Evolutionary conservation across 2,113 vertebrate genomes (phyloP).

Genomic region (Rhodinocichla rosea): DNA sequence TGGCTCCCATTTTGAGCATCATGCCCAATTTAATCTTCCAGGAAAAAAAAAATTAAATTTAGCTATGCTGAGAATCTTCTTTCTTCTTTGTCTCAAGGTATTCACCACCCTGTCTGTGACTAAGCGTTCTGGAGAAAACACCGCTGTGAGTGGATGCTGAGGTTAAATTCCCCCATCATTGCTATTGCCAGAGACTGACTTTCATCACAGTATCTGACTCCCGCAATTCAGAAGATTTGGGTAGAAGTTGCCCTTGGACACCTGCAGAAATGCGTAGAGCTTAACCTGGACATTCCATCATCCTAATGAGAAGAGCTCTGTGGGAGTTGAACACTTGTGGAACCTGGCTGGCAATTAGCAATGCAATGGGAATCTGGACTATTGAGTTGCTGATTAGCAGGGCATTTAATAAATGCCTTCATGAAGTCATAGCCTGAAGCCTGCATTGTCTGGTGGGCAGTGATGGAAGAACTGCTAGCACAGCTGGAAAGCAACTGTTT

Average conservation of each 20-base stretch:
- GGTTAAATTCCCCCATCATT: slow-evolving; percentile 73
- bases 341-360: slow-evolving; percentile 45
- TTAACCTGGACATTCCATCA: background rate
- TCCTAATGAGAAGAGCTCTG: background rate
- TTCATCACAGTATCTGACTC: background rate
- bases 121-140: slow-evolving; percentile 59
- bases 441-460: slow-evolving; percentile 63
- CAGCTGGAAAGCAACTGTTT: slow-evolving; percentile 4
- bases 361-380: slow-evolving; percentile 35
- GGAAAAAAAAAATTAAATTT: background rate
- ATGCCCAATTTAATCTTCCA: background rate
- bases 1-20: background rate
- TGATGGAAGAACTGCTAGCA: slow-evolving; percentile 67
- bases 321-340: background rate
- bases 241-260: background rate
- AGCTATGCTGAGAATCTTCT: background rate
- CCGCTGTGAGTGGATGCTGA: slow-evolving; percentile 73
- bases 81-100: slow-evolving; percentile 50
- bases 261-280: background rate
- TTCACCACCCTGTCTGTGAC: slow-evolving; percentile 71
- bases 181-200: slow-evolving; percentile 49
- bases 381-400: slow-evolving; percentile 16
- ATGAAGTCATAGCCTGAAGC: slow-evolving; percentile 73
- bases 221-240: background rate
- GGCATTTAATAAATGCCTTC: slow-evolving; percentile 36